Percentiles rank a stretch among this genome's conserved stretches.
phyloP scores from a whole-genome alignment of 2,113 vertebrate genomes.

The Cryptotis parvus region DNA sequence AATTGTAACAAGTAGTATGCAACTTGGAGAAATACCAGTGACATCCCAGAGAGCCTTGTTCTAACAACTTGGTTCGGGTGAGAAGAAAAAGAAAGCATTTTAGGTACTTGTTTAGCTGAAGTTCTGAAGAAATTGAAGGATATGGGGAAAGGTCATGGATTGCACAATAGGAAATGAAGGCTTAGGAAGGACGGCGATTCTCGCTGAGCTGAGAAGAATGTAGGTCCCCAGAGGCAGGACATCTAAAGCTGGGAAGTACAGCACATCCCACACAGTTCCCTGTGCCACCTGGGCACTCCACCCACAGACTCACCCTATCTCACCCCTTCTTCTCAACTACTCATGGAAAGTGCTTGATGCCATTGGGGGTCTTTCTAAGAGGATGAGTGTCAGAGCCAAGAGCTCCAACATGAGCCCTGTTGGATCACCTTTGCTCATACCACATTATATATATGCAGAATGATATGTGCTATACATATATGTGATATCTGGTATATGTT shows the following conservation, averaged over 20 bases:
- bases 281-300: rapidly evolving
- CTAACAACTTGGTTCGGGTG: not conserved
- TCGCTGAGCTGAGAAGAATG: not conserved
- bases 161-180: not conserved
- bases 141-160: not conserved
- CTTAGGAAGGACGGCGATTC: not conserved
- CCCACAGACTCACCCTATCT: not conserved
- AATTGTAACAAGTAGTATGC: not conserved
- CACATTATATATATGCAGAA: too few species aligned
- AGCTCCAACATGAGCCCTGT: not conserved
- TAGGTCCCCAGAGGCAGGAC: not conserved
- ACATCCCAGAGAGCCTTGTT: not conserved
- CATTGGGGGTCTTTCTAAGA: not conserved
- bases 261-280: not conserved
- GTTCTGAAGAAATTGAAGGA: not conserved
- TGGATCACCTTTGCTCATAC: not conserved
- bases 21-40: not conserved
- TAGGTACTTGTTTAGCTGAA: not conserved
- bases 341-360: not conserved
- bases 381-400: not conserved
- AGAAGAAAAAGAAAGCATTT: not conserved
- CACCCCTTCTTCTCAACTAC: not conserved
- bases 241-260: not conserved
- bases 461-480: too few species aligned
- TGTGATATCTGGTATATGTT: too few species aligned